Base-by-base conservation (phyloP, 1,140 invertebrate genomes). In the Hylaeus anthracinus region DNA sequence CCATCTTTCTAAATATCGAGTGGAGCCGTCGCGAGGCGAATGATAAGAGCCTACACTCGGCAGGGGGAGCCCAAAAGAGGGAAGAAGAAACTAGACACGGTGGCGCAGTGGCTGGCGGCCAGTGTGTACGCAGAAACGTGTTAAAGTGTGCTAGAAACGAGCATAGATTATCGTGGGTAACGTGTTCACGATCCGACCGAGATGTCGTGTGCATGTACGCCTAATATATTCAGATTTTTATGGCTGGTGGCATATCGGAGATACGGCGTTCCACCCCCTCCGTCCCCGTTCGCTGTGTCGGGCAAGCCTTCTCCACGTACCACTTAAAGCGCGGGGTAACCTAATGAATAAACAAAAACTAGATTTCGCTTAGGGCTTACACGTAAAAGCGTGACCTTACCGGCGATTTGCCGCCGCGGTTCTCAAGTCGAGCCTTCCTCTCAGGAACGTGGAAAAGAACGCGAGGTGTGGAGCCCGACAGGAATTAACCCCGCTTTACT, bases 141-240 rank as follows among this genome's bases (percentile, higher is more conserved):
- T 82, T 77, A 85, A 86, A 89, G 85, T 84, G 79, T 79, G 80
- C 81, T 88, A 84, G 84, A 88, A 88, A 85, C 87, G 87, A 78
- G 85, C 72, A 81, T 84, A 87, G 88, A 90, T 90, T 91, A 90
- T 89, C 88, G 84, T 77, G 83, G 83, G 72, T 88, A 91, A 90
- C 89, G 86, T 90, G 88, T 90, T 88, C 88, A 89, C 89, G 88
- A 91, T 91, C 85, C 84, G 86, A 85, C 86, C 87, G 84, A 90
- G 89, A 91, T 91, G 88, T 91, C 90, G 90, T 90, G 89, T 88
- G 80, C 88, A 86, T 88, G 86, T 88, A 89, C 89, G 86, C 86
- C 90, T 93, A 93, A 93, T 93, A 92, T 93, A 93, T 93, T 93
- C 92, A 92, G 91, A 93, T 93, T 93, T 93, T 93, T 93, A 93